Evolutionary conservation across 2,113 vertebrate species (phyloP).

Genomic region (Hemichromis elongatus): DNA sequence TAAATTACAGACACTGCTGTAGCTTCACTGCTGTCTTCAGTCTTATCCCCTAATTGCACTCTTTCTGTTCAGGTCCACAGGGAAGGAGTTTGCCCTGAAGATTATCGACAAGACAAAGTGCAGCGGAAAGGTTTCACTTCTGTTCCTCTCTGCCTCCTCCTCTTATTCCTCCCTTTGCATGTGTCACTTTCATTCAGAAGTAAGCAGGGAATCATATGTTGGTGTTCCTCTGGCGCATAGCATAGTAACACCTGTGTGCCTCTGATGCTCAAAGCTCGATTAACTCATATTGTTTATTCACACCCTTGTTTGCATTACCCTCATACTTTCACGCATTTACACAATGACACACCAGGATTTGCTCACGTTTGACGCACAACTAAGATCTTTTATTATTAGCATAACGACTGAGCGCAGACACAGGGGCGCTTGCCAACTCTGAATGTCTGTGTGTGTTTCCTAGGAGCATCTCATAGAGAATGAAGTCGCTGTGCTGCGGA

Average conservation of each 20-base stretch:
- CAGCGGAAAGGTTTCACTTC: slow-evolving; percentile 83
- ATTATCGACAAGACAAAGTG: slow-evolving; percentile 98
- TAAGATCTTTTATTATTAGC: not conserved
- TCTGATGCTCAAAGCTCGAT: slow-evolving; percentile 14
- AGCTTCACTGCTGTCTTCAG: slow-evolving; percentile 2
- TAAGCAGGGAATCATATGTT: not conserved
- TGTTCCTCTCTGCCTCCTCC: not conserved
- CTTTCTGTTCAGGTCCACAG: slow-evolving; percentile 80
- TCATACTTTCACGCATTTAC: not conserved
- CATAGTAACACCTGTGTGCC: not conserved
- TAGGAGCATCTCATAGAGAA: slow-evolving; percentile 97
- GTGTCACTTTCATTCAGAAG: not conserved
- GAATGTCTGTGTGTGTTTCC: not conserved
- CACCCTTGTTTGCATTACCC: not conserved
- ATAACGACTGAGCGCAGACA: not conserved
- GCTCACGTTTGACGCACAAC: not conserved
- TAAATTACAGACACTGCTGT: slow-evolving; percentile 1
- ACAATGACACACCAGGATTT: not conserved
- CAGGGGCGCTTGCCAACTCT: fast-evolving
- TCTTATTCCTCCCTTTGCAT: not conserved
- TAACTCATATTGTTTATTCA: slow-evolving; percentile 1
- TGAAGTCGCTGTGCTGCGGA: slow-evolving; percentile 91
- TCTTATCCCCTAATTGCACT: slow-evolving; percentile 4
- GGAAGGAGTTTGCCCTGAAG: slow-evolving; percentile 96
- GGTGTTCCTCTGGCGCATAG: not conserved